A percentile compares a stretch with the other conserved stretches of the same genome.
Evolutionary conservation across 1,140 invertebrate species (phyloP).

Genomic region (Drosophila albomicans): DNA sequence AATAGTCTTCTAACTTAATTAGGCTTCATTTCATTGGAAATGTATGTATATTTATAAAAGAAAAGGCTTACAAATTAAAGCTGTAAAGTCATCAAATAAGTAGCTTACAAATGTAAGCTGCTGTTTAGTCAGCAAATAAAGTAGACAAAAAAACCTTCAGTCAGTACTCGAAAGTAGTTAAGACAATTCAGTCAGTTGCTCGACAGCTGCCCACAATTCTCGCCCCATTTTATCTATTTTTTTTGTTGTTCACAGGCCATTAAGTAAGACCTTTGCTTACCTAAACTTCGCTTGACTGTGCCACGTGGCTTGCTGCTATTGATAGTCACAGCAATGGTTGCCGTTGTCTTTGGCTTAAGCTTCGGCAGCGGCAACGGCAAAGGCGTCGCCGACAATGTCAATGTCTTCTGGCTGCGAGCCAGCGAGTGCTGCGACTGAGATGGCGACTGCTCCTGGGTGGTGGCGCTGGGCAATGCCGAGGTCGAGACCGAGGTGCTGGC

Average conservation of each 20-base stretch:
- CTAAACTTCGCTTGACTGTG: slow-evolving; percentile 80
- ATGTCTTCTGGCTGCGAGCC: slow-evolving; percentile 12
- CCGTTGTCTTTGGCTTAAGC: slow-evolving; percentile 69
- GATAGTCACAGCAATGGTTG: slow-evolving; percentile 74
- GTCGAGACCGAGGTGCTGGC: slow-evolving; percentile 76
- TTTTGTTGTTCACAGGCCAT: background rate
- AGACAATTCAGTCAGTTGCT: too few relatives aligned
- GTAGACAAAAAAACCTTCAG: too few relatives aligned
- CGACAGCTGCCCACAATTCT: too few relatives aligned
- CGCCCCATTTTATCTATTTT: too few relatives aligned
- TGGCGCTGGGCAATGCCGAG: slow-evolving; percentile 68
- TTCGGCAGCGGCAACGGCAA: slow-evolving; percentile 9
- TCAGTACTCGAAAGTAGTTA: too few relatives aligned
- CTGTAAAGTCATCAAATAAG: too few relatives aligned
- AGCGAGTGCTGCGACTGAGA: slow-evolving; percentile 6
- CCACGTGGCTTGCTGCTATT: slow-evolving; percentile 76
- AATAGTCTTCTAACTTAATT: too few relatives aligned
- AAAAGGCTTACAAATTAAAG: too few relatives aligned
- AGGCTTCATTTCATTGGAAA: too few relatives aligned
- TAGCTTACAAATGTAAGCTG: too few relatives aligned
- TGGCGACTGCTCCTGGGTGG: slow-evolving; percentile 41
- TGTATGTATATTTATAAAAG: too few relatives aligned
- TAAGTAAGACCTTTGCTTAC: slow-evolving; percentile 51
- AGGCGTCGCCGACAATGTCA: slow-evolving; percentile 7
- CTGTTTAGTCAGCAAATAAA: too few relatives aligned